phyloP scores from a whole-genome alignment of 2,113 vertebrate genomes.

The Dicrurus megarhynchus region DNA sequence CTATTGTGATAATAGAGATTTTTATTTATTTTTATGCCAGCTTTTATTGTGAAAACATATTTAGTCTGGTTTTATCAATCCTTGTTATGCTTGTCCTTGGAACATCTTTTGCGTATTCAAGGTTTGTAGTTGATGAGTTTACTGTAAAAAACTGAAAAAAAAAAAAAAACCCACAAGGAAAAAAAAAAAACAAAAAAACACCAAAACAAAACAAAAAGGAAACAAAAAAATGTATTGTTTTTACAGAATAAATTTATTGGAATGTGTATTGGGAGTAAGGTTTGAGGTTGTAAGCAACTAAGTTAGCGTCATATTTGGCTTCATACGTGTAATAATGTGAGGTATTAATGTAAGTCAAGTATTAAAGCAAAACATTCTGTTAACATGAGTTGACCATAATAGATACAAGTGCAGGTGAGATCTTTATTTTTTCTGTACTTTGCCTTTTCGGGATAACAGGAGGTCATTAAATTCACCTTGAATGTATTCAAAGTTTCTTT shows the following conservation, averaged over 20 bases:
- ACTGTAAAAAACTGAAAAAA: constrained; percentile 81
- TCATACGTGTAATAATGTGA: constrained; percentile 81
- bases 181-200: constrained; percentile 42
- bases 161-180: neutral
- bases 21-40: constrained; percentile 87
- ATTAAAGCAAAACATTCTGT: constrained; percentile 81
- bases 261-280: constrained; percentile 85
- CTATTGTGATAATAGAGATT: constrained; percentile 81
- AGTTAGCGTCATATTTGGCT: constrained; percentile 80
- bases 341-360: constrained; percentile 81
- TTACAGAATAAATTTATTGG: constrained; percentile 98
- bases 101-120: constrained; percentile 87
- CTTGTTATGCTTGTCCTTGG: constrained; percentile 85
- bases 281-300: constrained; percentile 79
- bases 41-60: constrained; percentile 79
- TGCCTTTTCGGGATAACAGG: constrained; percentile 57
- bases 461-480: constrained; percentile 61
- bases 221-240: constrained; percentile 90
- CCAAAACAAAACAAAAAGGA: constrained; percentile 59
- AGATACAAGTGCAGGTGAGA: constrained; percentile 75
- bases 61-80: constrained; percentile 76
- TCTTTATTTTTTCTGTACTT: constrained; percentile 64
- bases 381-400: constrained; percentile 74
- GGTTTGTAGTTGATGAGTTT: constrained; percentile 92
- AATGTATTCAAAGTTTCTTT: constrained; percentile 59